These are phyloP conservation scores for Notocelia uddmanniana DNA, from an alignment of 2,888 invertebrate genomes.

Conservation along the genomic window DNA sequence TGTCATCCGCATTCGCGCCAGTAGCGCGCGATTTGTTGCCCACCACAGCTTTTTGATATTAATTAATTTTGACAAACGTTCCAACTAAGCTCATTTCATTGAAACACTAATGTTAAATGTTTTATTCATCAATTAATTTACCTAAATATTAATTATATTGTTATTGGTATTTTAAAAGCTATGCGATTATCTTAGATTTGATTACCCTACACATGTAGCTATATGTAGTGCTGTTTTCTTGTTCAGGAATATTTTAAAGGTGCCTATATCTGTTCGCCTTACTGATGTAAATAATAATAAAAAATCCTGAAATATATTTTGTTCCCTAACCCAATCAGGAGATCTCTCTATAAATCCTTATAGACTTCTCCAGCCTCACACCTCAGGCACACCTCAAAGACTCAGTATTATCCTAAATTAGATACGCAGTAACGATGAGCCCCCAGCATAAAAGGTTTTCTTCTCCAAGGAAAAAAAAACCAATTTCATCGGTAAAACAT, in stretches of 20 bases:
- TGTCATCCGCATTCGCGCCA: conserved; percentile 47
- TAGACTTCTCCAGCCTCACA: conserved; percentile 68
- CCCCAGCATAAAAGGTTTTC: conserved; percentile 73
- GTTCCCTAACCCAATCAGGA: conserved; percentile 57
- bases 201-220: too few species aligned
- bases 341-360: conserved; percentile 65
- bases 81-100: conserved; percentile 36
- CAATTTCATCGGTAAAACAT: conserved; percentile 76
- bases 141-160: conserved; percentile 9
- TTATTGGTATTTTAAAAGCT: conserved; percentile 31
- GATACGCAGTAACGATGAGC: conserved; percentile 68
- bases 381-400: conserved; percentile 64
- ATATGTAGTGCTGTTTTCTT: too few species aligned
- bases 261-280: too few species aligned
- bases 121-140: conserved; percentile 21
- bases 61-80: conserved; percentile 39
- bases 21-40: conserved; percentile 51
- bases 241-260: too few species aligned
- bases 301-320: conserved; percentile 43
- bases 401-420: conserved; percentile 78
- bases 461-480: conserved; percentile 71
- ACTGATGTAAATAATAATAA: not conserved
- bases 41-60: conserved; percentile 45
- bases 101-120: conserved; percentile 33
- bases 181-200: not conserved